These are phyloP conservation scores for Micromesistius poutassou DNA, from an alignment of 2,797 vertebrate genomes.

Conservation along the genomic window DNA sequence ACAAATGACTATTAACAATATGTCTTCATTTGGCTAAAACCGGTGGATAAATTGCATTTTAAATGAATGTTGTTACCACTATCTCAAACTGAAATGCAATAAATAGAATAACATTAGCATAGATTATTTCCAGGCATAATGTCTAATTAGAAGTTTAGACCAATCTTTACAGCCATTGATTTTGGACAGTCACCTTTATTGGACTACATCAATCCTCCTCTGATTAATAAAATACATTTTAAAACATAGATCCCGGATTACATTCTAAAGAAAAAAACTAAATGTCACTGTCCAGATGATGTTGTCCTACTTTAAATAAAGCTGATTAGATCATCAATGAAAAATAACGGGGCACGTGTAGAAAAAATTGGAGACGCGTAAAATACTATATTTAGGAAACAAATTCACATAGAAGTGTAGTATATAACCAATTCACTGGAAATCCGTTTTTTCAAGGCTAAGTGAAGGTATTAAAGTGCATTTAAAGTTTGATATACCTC, in stretches of 20 bases:
- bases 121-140: not conserved
- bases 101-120: not conserved
- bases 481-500: not conserved
- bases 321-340: not conserved
- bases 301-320: not conserved
- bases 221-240: not conserved
- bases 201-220: not conserved
- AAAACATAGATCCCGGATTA: not conserved
- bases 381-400: not conserved
- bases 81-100: slow-evolving; percentile 9
- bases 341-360: not conserved
- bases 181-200: slow-evolving; percentile 9
- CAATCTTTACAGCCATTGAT: slow-evolving; percentile 8
- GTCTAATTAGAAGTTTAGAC: slow-evolving; percentile 18
- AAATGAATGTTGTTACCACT: not conserved
- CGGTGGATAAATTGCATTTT: not conserved
- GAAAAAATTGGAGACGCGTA: not conserved
- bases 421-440: not conserved
- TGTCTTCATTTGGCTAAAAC: not conserved
- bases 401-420: not conserved
- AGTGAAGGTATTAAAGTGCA: not conserved
- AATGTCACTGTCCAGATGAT: not conserved
- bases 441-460: not conserved
- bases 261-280: not conserved
- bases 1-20: not conserved